phyloP scores from a whole-genome alignment of 1,140 invertebrate genomes.

The Drosophila mojavensis region DNA sequence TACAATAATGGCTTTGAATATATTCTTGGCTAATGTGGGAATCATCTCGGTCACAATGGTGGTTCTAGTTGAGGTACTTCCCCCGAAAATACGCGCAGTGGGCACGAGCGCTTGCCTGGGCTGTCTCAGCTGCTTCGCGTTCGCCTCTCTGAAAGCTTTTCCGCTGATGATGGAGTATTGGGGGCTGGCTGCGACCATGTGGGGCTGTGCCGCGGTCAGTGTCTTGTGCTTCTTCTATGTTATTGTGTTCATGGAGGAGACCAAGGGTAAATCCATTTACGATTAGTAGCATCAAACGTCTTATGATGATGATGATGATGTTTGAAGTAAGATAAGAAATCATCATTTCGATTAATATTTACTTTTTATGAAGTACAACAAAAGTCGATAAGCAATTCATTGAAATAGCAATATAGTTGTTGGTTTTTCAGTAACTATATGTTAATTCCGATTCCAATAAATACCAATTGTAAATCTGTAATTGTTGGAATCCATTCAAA shows the following conservation, averaged over 20 bases:
- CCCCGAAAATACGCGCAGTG: conserved; percentile 61
- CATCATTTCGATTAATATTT: too few relatives aligned
- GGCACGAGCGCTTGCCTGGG: conserved; percentile 67
- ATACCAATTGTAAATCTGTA: too few relatives aligned
- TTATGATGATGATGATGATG: background rate
- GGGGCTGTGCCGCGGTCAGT: conserved; percentile 60
- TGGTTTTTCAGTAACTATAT: too few relatives aligned
- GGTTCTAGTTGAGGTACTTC: conserved; percentile 71
- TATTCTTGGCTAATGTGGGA: conserved; percentile 72
- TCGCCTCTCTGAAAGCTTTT: conserved; percentile 65
- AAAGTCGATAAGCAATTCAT: too few relatives aligned
- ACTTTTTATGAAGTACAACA: too few relatives aligned
- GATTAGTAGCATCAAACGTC: conserved; percentile 34
- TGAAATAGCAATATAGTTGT: too few relatives aligned
- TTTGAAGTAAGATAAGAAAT: too few relatives aligned
- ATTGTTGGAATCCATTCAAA: too few relatives aligned
- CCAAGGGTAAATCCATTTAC: conserved; percentile 72
- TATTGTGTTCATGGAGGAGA: conserved; percentile 68
- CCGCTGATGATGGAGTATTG: conserved; percentile 68
- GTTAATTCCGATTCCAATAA: too few relatives aligned
- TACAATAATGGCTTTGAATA: conserved; percentile 64
- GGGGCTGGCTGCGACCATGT: conserved; percentile 73
- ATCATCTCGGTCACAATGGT: conserved; percentile 72
- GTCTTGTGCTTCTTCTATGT: conserved; percentile 66
- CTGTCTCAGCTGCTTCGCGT: conserved; percentile 66